Evolutionary conservation across 1,140 invertebrate species (phyloP), one percentile per base, ranked within the genome.

Genomic region (Mylabris phalerata): DNA sequence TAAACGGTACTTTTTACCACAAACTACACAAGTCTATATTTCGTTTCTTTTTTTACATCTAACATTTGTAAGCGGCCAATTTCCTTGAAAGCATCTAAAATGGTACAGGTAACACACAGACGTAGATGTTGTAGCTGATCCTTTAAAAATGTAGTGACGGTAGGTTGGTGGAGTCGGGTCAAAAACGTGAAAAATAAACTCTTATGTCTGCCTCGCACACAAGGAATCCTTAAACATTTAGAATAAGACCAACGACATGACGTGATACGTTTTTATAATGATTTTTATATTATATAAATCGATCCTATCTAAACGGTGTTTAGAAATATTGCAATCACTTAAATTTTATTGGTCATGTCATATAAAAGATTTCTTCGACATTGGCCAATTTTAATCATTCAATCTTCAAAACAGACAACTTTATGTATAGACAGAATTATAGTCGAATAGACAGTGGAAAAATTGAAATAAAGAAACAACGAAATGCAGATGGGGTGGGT

Each of bases 51-150:
- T 32, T 54, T 45, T 54, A 54, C 51, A 44, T 26, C 49, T 55
- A 55, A 50, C 58, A 60, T 64, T 61, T 61, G 59, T 61, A 64
- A 60, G 52, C 59, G 52, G 59, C 62, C 62, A 64, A 64, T 64
- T 64, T 64, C 49, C 62, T 64, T 61, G 62, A 64, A 64, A 64
- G 62, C 62, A 64, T 64, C 59, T 59, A 54, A 57, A 61, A 60
- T 57, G 62, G 56, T 61, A 61, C 54, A 64, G 59, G 62, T 64
- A 64, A 64, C 59, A 19, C 19, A 61, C 46, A 61, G 59, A 45
- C 44, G 52, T 19, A 55, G 57, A 59, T 52, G 55, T 58, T 19
- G 62, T 59, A 52, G 62, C 55, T 59, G 58, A 64, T 64, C 59
- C 57, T 64, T 64, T 64, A 64, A 64, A 64, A 64, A 64, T 64